These are phyloP conservation scores for Chrysopilus asiliformis DNA, from an alignment of 2,888 invertebrate species.

Conservation along the genomic window DNA sequence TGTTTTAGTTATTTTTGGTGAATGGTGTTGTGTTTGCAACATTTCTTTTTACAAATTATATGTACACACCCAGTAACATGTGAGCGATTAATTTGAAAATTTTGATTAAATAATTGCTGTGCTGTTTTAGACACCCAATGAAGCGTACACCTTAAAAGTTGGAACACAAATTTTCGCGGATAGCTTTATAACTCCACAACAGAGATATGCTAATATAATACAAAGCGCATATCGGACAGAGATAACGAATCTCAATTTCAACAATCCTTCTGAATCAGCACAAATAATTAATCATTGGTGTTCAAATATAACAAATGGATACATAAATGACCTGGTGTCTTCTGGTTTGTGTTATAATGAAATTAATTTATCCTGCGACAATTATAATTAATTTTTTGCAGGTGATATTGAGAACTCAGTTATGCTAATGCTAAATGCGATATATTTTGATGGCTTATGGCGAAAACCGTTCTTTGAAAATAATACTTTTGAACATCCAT, in stretches of 20 bases:
- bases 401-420: constrained; percentile 47
- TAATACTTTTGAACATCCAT: constrained; percentile 43
- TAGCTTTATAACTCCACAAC: constrained; percentile 39
- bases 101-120: no score
- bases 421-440: constrained; percentile 57
- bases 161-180: constrained; percentile 54
- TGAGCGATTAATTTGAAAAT: no score
- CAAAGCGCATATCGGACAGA: constrained; percentile 52
- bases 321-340: constrained; percentile 51
- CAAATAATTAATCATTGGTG: constrained; percentile 69
- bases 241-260: constrained; percentile 50
- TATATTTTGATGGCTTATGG: constrained; percentile 77
- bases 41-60: neutral
- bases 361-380: neutral
- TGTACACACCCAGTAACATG: no score
- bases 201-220: constrained; percentile 48
- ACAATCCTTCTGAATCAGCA: constrained; percentile 41
- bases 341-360: constrained; percentile 36
- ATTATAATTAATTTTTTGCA: constrained; percentile 22
- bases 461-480: constrained; percentile 50
- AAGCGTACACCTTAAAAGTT: constrained; percentile 46
- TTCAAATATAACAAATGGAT: constrained; percentile 55
- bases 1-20: neutral
- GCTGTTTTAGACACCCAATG: constrained; percentile 13
- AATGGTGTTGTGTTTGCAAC: neutral